phyloP scores from a whole-genome alignment of 2,888 invertebrate species.

The Cephus pygmeus region DNA sequence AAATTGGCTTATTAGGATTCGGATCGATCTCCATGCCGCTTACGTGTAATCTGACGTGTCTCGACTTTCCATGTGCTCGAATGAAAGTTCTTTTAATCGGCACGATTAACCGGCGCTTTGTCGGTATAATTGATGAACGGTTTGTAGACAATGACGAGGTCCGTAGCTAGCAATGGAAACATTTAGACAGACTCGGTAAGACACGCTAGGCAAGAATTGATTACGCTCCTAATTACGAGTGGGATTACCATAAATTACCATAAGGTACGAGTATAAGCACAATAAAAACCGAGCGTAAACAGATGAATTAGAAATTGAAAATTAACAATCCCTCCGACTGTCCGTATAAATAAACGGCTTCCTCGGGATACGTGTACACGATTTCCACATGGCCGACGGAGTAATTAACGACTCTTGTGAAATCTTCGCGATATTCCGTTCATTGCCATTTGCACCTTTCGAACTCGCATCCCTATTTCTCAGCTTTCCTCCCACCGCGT shows the following conservation, averaged over 20 bases:
- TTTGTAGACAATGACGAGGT: neutral
- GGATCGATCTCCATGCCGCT: neutral
- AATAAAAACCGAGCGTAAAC: conserved; percentile 34
- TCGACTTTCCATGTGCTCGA: neutral
- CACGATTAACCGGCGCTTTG: neutral
- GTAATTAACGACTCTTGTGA: conserved; percentile 11
- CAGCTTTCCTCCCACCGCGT: neutral
- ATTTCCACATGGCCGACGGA: conserved; percentile 5
- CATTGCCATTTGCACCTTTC: neutral
- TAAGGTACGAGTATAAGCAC: conserved; percentile 28
- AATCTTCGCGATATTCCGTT: neutral
- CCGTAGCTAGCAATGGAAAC: neutral
- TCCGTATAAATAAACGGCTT: conserved; percentile 16
- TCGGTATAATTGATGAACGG: neutral
- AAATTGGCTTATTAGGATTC: neutral
- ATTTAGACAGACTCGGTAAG: neutral
- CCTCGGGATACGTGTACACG: conserved; percentile 7
- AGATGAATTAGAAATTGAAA: conserved; percentile 45
- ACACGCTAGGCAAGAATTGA: conserved; percentile 43
- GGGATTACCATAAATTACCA: conserved; percentile 53
- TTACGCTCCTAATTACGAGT: conserved; percentile 50
- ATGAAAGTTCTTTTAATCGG: neutral
- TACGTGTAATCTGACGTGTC: neutral
- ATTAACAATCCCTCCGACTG: conserved; percentile 22
- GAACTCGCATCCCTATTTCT: neutral